These are phyloP conservation scores for Phallusia fumigata DNA, from an alignment of 23 tunicate species.

Conservation along the genomic window DNA sequence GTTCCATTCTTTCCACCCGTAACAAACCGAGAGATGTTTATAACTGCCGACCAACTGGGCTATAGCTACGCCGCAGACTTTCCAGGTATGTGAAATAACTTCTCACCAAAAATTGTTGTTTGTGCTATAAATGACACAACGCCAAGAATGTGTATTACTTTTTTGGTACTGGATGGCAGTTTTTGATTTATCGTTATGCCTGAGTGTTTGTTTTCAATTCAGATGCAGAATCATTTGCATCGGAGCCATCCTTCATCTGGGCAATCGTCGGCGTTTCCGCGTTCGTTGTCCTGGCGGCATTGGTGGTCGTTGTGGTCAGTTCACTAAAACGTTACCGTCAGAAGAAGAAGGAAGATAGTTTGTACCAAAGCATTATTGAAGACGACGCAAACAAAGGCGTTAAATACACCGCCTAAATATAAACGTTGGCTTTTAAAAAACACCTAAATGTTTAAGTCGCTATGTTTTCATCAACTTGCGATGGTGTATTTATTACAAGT, in stretches of 20 bases:
- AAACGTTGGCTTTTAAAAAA: neutral
- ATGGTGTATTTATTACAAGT: no score
- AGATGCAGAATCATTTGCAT: constrained; percentile 10
- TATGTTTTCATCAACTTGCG: no score
- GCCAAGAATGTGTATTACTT: no score
- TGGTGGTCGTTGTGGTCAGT: constrained; percentile 22
- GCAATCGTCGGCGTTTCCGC: constrained; percentile 66
- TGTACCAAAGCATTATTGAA: constrained; percentile 57
- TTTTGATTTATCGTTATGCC: no score
- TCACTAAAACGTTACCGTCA: constrained; percentile 24
- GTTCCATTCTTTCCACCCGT: constrained; percentile 90
- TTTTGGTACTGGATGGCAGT: no score
- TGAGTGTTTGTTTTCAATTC: no score
- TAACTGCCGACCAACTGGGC: constrained; percentile 65
- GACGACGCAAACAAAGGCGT: constrained; percentile 48
- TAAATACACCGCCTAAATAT: constrained; percentile 46
- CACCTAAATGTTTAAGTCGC: no score
- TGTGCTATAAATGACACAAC: neutral
- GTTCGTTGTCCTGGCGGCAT: constrained; percentile 46
- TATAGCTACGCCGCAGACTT: constrained; percentile 70
- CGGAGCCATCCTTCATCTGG: constrained; percentile 58
- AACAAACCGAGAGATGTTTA: constrained; percentile 76
- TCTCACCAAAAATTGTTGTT: neutral
- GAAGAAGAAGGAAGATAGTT: constrained; percentile 32
- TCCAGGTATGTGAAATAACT: constrained; percentile 38